Percentiles rank a stretch among this genome's conserved stretches.
Conservation (phyloP, 1,140 invertebrate genomes). For the Camponotus vicinus region DNA sequence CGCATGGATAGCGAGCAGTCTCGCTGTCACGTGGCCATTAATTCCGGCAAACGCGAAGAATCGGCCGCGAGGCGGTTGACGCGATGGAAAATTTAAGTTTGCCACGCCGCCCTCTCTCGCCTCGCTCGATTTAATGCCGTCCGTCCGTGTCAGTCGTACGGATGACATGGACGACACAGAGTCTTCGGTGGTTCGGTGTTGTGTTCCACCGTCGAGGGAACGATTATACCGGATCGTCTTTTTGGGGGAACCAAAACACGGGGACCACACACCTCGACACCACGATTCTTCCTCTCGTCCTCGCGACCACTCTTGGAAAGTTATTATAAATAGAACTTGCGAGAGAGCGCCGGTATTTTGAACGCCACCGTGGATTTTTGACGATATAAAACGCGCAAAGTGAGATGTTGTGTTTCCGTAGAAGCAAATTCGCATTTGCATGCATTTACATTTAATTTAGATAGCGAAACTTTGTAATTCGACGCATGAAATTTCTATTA, state of each 20-base stretch:
- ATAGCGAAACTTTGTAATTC: slow-evolving; percentile 36
- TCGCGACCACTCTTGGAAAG: slow-evolving; percentile 29
- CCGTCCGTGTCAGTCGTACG: slow-evolving; percentile 48
- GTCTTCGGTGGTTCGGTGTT: slow-evolving; percentile 56
- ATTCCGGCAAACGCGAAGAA: slow-evolving; percentile 73
- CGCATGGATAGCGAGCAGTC: slow-evolving; percentile 33
- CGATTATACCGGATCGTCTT: slow-evolving; percentile 59
- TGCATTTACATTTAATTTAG: slow-evolving; percentile 49
- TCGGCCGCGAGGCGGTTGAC: slow-evolving; percentile 50
- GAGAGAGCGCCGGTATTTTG: slow-evolving; percentile 28
- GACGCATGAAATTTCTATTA: slow-evolving; percentile 12
- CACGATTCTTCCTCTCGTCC: not conserved
- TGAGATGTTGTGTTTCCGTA: slow-evolving; percentile 18
- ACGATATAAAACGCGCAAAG: not conserved
- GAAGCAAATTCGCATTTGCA: slow-evolving; percentile 42
- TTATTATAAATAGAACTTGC: slow-evolving; percentile 58
- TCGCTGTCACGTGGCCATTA: slow-evolving; percentile 66
- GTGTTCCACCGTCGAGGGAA: slow-evolving; percentile 43
- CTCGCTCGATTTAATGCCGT: slow-evolving; percentile 73
- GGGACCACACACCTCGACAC: slow-evolving; percentile 69
- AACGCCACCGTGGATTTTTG: slow-evolving; percentile 29
- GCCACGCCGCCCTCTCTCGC: slow-evolving; percentile 49
- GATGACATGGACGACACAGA: slow-evolving; percentile 5
- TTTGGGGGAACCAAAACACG: slow-evolving; percentile 36
- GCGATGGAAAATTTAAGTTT: slow-evolving; percentile 77